Conservation (phyloP, 2,888 invertebrate species). For the Acanthosepion pharaonis region DNA sequence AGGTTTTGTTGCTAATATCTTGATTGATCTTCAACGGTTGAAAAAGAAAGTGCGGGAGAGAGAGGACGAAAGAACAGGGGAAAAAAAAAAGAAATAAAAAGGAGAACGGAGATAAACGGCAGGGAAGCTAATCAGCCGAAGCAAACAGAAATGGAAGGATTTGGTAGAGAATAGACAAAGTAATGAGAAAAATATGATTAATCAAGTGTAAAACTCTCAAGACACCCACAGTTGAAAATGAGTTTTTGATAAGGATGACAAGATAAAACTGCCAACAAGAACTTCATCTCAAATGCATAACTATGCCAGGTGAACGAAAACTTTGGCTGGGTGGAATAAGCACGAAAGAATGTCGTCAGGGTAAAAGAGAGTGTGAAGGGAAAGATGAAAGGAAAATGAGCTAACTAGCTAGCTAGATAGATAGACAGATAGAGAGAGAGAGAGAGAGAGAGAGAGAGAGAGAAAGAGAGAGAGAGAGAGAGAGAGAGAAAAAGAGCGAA, state of each 20-base stretch:
- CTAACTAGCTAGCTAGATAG: not conserved
- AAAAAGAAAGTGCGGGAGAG: not conserved
- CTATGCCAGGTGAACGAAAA: too few relatives aligned
- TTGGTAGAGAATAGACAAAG: not conserved
- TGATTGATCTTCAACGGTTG: constrained; percentile 15
- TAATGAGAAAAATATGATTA: constrained; percentile 1
- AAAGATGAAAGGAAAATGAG: not conserved
- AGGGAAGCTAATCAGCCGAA: too few relatives aligned
- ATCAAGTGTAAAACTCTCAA: constrained; percentile 16
- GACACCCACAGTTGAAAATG: not conserved
- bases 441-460: too few relatives aligned
- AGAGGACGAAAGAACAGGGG: too few relatives aligned
- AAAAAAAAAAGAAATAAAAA: too few relatives aligned
- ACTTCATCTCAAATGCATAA: too few relatives aligned
- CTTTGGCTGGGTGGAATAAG: too few relatives aligned
- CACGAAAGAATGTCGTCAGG: too few relatives aligned
- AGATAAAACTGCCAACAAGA: not conserved
- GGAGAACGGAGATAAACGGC: too few relatives aligned
- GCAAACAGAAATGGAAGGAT: too few relatives aligned
- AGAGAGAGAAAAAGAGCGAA: too few relatives aligned
- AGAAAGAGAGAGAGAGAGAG: too few relatives aligned
- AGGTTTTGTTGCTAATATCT: not conserved
- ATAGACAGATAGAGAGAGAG: not conserved
- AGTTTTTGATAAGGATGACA: not conserved
- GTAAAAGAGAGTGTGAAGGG: not conserved